A percentile compares a stretch with the other conserved stretches of the same genome.
These are phyloP conservation scores for Archaeoteleia sp. DNA, from an alignment of 2,888 invertebrate species.

Conservation along the genomic window DNA sequence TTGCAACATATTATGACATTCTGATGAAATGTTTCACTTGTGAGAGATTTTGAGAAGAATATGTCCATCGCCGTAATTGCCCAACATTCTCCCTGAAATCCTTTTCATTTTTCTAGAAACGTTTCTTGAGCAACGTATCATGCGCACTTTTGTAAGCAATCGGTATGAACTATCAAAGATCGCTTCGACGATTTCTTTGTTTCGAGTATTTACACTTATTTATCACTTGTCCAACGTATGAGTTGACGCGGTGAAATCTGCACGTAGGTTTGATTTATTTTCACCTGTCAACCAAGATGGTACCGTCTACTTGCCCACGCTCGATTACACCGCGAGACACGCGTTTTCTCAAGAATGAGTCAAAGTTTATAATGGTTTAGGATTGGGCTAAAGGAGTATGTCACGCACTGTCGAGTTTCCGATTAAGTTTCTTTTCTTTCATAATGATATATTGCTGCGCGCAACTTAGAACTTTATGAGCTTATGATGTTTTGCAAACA, in stretches of 20 bases:
- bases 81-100: too few species aligned
- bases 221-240: neutral
- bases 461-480: neutral
- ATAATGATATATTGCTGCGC: neutral
- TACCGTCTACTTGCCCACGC: conserved; percentile 55
- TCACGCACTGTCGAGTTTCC: conserved; percentile 1
- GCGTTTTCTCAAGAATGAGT: conserved; percentile 30
- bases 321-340: conserved; percentile 50
- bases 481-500: conserved; percentile 30
- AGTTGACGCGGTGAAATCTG: conserved; percentile 34
- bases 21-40: conserved; percentile 17
- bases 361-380: conserved; percentile 9
- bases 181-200: conserved; percentile 3
- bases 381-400: conserved; percentile 4
- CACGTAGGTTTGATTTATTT: conserved; percentile 59
- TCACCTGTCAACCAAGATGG: conserved; percentile 40
- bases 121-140: neutral
- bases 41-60: too few species aligned
- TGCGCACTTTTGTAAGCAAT: neutral
- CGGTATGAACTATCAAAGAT: neutral
- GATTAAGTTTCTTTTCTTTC: conserved; percentile 11
- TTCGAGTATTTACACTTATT: conserved; percentile 11
- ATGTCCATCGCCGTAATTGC: too few species aligned
- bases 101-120: too few species aligned
- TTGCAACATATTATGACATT: too few species aligned